These are phyloP conservation scores for Pomatostomus ruficeps DNA, from an alignment of 2,113 vertebrate genomes.

Conservation along the genomic window DNA sequence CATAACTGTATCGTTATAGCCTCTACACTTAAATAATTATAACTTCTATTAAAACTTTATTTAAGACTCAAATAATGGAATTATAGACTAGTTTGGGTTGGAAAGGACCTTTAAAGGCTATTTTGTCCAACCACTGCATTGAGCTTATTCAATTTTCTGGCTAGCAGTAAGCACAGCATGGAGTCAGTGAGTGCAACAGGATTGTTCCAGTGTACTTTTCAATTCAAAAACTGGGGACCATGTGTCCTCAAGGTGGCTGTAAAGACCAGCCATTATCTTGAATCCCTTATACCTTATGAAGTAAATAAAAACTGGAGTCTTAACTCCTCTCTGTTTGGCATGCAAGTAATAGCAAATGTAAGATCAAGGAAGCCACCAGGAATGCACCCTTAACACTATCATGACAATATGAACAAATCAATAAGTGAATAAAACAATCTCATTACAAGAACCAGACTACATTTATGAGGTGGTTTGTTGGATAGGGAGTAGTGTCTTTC, in stretches of 20 bases:
- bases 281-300: background rate
- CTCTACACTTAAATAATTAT: background rate
- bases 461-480: background rate
- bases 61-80: background rate
- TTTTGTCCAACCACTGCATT: background rate
- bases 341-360: background rate
- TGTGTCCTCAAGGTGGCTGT: background rate
- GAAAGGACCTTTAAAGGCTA: background rate
- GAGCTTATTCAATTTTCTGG: background rate
- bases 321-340: background rate
- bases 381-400: background rate
- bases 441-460: background rate
- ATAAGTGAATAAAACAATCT: background rate
- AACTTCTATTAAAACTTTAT: background rate
- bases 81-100: background rate
- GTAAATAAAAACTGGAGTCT: background rate
- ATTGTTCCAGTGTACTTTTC: background rate
- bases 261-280: background rate
- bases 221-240: background rate
- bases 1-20: background rate
- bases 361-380: background rate
- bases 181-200: background rate
- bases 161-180: rapidly evolving
- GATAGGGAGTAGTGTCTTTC: background rate
- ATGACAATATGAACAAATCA: background rate